These are phyloP conservation scores for Phortica variegata DNA, from an alignment of 1,140 invertebrate genomes.

Conservation along the genomic window DNA sequence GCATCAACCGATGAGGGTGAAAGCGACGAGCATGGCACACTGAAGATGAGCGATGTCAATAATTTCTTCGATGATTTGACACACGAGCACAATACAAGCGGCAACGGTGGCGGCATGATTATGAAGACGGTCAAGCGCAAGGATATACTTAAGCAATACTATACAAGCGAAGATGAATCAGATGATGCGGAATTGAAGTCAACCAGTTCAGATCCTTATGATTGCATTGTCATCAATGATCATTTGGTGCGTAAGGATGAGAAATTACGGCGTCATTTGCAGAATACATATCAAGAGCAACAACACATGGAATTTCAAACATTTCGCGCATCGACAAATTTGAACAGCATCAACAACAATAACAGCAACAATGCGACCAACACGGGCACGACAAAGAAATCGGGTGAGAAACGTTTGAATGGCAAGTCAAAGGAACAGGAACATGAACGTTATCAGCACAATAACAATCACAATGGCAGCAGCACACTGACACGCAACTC, in stretches of 20 bases:
- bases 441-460: constrained; percentile 4
- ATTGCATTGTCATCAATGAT: constrained; percentile 74
- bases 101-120: constrained; percentile 60
- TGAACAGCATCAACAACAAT: constrained; percentile 21
- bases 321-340: constrained; percentile 49
- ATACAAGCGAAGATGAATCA: constrained; percentile 58
- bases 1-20: constrained; percentile 47
- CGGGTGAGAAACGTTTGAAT: constrained; percentile 8
- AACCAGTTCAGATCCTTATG: constrained; percentile 70
- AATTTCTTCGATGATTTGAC: constrained; percentile 58
- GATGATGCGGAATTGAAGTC: constrained; percentile 59
- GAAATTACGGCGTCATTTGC: constrained; percentile 45
- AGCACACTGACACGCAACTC: constrained; percentile 42
- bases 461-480: background rate
- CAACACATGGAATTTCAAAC: constrained; percentile 59
- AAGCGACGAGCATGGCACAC: constrained; percentile 50
- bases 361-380: constrained; percentile 17
- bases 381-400: constrained; percentile 39
- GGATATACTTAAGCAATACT: constrained; percentile 70
- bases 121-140: constrained; percentile 69
- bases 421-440: constrained; percentile 37
- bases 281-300: constrained; percentile 51
- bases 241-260: constrained; percentile 64
- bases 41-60: constrained; percentile 51
- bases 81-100: constrained; percentile 56